Evolutionary conservation across 2,888 invertebrate species (phyloP), one percentile per base, ranked within the genome.

Genomic region (Microctonus hyperodae): DNA sequence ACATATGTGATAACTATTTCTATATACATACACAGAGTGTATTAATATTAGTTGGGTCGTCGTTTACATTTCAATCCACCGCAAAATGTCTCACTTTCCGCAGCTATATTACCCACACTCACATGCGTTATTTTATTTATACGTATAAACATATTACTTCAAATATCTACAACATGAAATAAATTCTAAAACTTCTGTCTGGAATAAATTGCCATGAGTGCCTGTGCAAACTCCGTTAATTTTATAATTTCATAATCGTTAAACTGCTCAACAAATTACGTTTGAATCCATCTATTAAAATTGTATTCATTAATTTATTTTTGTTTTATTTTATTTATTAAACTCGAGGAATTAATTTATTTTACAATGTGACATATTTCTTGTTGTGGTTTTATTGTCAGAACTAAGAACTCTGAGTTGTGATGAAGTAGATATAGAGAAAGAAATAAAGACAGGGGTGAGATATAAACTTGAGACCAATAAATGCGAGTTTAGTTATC

Each of bases 401-500:
- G 16, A 44, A 44, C 44, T 44, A 44, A 16, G 16, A 9, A 44
- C 44, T 44, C 5, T 5, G 6, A 16, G 44, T 16, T 44, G 44
- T n/a, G n/a, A n/a, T n/a, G n/a, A n/a, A 37, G 37, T 16, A n/a
- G 3, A 7, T 56, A 10, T 20, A 16, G 23, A 33, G 13, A 20
- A 33, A 28, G n/a, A 31, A 40, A 51, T 61, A 53, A 25, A 58
- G n/a, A n/a, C n/a, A 25, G 44, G 28, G 56, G 25, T 37, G 66
- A 68, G 64, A 68, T 64, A 70, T 70, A 64, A 72, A 72, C 71
- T 71, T 69, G 61, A 65, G 68, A 67, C 68, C 70, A 74, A n/a
- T 75, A 74, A 75, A 73, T 70, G 79, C 75, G 80, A 80, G 78
- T 80, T 80, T 79, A 81, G 79, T 81, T 80, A 77, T 78, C 78